Base-by-base conservation (phyloP, 2,113 vertebrate genomes). In the Oncorhynchus clarkii region DNA sequence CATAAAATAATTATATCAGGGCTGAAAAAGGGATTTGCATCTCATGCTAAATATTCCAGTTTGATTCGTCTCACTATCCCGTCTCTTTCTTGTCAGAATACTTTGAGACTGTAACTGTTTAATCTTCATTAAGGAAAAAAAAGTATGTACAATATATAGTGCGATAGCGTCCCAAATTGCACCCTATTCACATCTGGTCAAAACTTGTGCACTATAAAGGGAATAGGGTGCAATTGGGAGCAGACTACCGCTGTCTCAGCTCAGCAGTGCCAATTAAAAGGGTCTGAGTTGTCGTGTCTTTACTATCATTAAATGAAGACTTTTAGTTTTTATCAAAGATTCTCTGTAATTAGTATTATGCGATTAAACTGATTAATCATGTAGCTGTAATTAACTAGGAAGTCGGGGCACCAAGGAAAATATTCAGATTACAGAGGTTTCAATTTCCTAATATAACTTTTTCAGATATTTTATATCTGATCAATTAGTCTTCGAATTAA, bases 71-170 rank as follows among this genome's bases (percentile, higher is more conserved):
- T 73, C 78, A 70, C 31, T 51, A 71, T 26, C 73, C 80, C 73
- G 83, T 83, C 64, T 34, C 75, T 77, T 73, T 20, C 68, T 74
- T 75, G 72, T 87, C 87, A 85, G 39, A 45, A 11, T 45, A 45
- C 9, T 11, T 83, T 77, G 49, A 1, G 73, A 45, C 39, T 45
- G 34, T 39, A 59, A 67, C 82, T 59, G 5, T 78, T 82, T 81
- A 72, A 85, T 86, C 80, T 70, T 80, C 74, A 70, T 82, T 11
- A 22, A 82, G 39, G 71, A 31, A 26, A 54, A 68, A 78, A 62
- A 77, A 3, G 70, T 24, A 78, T 2, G 34, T 70, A 77, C 73
- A 76, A 76, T 64, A 77, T 65, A 8, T 31, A 45, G 9, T 11
- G 9, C 9, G 2, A 11, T 2, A 45, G 39, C 39, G 2, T 45